Conservation (phyloP, 2,113 vertebrate species). For the Aleadryas rufinucha region DNA sequence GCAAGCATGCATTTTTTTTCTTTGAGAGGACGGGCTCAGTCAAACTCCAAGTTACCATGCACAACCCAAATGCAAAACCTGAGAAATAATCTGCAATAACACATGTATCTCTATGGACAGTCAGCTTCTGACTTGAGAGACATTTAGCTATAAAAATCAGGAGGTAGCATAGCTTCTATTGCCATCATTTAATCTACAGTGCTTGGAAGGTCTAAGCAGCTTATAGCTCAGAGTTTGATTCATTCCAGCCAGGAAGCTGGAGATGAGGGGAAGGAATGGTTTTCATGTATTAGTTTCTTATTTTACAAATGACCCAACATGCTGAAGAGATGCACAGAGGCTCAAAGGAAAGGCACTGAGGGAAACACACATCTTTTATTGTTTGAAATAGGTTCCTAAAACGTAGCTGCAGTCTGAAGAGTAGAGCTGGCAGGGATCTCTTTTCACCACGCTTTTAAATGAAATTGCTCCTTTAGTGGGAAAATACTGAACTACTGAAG, state of each 20-base stretch:
- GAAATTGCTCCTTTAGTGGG: neutral
- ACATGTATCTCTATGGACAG: conserved; percentile 1
- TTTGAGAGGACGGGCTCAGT: neutral
- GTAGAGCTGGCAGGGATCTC: neutral
- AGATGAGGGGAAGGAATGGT: neutral
- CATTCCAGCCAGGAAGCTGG: conserved; percentile 20
- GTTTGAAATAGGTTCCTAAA: neutral
- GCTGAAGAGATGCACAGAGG: neutral
- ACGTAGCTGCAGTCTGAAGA: neutral
- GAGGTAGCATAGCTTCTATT: conserved; percentile 34
- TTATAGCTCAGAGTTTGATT: conserved; percentile 29
- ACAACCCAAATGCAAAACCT: conserved; percentile 1
- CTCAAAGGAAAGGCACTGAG: neutral
- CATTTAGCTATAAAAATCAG: conserved; percentile 33
- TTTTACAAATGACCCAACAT: conserved; percentile 28
- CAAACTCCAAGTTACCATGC: neutral
- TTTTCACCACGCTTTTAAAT: neutral
- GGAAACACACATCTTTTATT: neutral
- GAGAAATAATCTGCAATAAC: conserved; percentile 57
- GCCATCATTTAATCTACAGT: neutral
- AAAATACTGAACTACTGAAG: neutral
- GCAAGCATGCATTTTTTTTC: neutral
- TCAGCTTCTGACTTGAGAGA: conserved; percentile 39
- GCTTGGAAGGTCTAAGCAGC: conserved; percentile 43
- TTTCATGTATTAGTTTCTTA: conserved; percentile 53